These are phyloP conservation scores for Callosobruchus maculatus DNA, from an alignment of 2,888 invertebrate genomes.

Conservation along the genomic window DNA sequence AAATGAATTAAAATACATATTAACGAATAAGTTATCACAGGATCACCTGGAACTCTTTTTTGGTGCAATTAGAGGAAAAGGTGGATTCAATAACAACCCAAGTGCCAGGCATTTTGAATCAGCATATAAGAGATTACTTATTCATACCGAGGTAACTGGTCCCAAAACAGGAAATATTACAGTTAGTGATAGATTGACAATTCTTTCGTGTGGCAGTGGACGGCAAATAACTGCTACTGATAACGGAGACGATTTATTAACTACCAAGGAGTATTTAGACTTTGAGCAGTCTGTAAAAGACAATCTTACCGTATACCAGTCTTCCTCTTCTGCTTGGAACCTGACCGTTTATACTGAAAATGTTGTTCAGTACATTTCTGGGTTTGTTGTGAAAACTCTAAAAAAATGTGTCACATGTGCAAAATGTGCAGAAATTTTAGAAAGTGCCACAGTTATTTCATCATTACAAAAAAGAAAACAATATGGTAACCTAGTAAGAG, in stretches of 20 bases:
- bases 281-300: not conserved
- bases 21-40: no score
- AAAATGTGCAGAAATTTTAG: constrained; percentile 8
- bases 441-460: constrained; percentile 7
- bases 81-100: no score
- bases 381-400: constrained; percentile 16
- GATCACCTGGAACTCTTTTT: no score
- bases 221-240: not conserved
- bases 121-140: constrained; percentile 8
- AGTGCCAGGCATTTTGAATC: constrained; percentile 15
- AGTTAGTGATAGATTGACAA: constrained; percentile 7
- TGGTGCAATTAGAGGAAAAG: constrained; percentile 10
- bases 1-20: constrained; percentile 10
- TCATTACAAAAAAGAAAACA: constrained; percentile 13
- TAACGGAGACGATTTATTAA: not conserved
- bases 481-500: constrained; percentile 11
- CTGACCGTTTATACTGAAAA: constrained; percentile 12
- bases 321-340: constrained; percentile 4
- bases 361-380: constrained; percentile 14
- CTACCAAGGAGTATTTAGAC: not conserved
- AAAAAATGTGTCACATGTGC: constrained; percentile 13
- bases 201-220: constrained; percentile 4
- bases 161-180: no score
- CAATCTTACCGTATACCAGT: not conserved
- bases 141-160: no score